These are phyloP conservation scores for Macrosiphum euphorbiae DNA, from an alignment of 2,888 invertebrate genomes.

Conservation along the genomic window DNA sequence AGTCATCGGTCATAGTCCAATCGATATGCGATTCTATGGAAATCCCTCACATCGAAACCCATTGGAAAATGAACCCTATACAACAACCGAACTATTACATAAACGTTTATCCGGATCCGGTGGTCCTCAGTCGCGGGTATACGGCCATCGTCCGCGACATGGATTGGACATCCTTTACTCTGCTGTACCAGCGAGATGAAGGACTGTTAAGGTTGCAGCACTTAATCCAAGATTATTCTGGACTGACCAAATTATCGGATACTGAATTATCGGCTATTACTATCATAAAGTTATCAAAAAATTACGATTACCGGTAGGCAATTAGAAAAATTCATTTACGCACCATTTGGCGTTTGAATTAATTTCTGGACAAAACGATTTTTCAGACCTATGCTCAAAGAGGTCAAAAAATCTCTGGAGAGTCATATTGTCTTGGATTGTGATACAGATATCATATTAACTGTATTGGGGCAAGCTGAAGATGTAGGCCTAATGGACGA, in stretches of 20 bases:
- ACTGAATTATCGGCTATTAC: slow-evolving; percentile 70
- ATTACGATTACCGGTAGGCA: slow-evolving; percentile 77
- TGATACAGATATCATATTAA: slow-evolving; percentile 75
- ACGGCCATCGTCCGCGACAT: slow-evolving; percentile 76
- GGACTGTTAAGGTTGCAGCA: slow-evolving; percentile 81
- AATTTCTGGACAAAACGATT: slow-evolving; percentile 50
- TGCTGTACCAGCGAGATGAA: slow-evolving; percentile 86
- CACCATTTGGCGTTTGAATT: not conserved
- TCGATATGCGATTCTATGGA: slow-evolving; percentile 87
- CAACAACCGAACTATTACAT: slow-evolving; percentile 69
- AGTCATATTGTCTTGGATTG: slow-evolving; percentile 82
- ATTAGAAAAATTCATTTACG: not conserved
- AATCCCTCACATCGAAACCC: slow-evolving; percentile 86
- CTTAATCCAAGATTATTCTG: slow-evolving; percentile 72
- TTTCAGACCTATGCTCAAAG: slow-evolving; percentile 77
- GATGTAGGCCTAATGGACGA: slow-evolving; percentile 89
- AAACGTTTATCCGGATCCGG: slow-evolving; percentile 83
- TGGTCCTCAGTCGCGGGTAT: slow-evolving; percentile 71
- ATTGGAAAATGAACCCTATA: slow-evolving; percentile 75
- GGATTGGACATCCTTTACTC: slow-evolving; percentile 87
- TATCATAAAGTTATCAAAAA: slow-evolving; percentile 77
- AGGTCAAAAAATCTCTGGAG: slow-evolving; percentile 79
- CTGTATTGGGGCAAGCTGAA: slow-evolving; percentile 81
- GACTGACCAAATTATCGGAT: slow-evolving; percentile 42
- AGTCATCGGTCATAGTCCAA: slow-evolving; percentile 82